Evolutionary conservation across 1,140 invertebrate species (phyloP).

Genomic region (Atta texana): DNA sequence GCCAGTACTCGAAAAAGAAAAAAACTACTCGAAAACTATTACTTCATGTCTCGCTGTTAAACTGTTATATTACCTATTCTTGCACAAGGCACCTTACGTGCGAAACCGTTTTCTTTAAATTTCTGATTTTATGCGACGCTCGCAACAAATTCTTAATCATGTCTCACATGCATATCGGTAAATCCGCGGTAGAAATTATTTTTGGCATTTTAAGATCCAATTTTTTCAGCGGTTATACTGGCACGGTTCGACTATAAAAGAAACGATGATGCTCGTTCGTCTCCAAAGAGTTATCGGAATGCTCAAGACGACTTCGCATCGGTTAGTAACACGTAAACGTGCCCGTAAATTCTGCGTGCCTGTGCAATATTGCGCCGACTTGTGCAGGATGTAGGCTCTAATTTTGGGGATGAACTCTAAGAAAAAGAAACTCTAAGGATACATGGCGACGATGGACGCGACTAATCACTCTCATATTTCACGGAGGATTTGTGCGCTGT

Average conservation of each 20-base stretch:
- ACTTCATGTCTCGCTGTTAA: neutral
- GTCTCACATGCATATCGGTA: neutral
- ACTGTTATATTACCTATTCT: slow-evolving; percentile 8
- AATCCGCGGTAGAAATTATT: slow-evolving; percentile 57
- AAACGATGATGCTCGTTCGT: slow-evolving; percentile 67
- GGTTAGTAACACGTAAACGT: slow-evolving; percentile 64
- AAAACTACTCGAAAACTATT: neutral
- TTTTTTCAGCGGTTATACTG: slow-evolving; percentile 42
- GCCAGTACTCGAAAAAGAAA: neutral
- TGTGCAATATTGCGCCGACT: slow-evolving; percentile 20
- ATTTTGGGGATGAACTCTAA: slow-evolving; percentile 73
- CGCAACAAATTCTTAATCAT: slow-evolving; percentile 48
- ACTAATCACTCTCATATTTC: slow-evolving; percentile 71
- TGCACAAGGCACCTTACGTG: neutral
- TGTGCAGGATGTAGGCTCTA: slow-evolving; percentile 56
- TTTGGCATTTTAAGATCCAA: slow-evolving; percentile 61
- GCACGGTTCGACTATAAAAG: neutral
- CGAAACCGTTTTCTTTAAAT: slow-evolving; percentile 2
- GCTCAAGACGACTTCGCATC: slow-evolving; percentile 57
- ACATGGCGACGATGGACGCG: slow-evolving; percentile 64
- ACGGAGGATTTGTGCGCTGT: slow-evolving; percentile 68
- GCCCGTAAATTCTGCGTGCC: slow-evolving; percentile 69
- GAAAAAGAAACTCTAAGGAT: slow-evolving; percentile 68
- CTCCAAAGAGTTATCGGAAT: slow-evolving; percentile 72
- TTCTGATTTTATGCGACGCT: neutral